Percentiles rank a stretch among this genome's conserved stretches.
Evolutionary conservation across 2,113 vertebrate genomes (phyloP).

Genomic region (Sinocyclocheilus anophthalmus): DNA sequence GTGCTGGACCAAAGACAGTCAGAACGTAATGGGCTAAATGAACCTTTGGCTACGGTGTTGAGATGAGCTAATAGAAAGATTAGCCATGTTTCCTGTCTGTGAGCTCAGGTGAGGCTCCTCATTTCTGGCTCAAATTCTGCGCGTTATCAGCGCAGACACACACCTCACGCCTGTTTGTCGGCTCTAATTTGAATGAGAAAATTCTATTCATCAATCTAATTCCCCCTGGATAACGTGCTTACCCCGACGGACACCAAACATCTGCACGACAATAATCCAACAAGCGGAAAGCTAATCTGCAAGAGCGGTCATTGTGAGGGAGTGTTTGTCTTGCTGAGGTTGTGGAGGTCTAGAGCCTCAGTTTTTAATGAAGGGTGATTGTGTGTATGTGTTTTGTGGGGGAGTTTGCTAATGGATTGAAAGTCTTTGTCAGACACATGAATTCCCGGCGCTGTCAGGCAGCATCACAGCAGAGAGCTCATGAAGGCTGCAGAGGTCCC

Average conservation of each 20-base stretch:
- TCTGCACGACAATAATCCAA: constrained; percentile 70
- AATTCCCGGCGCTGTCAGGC: constrained; percentile 90
- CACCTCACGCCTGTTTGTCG: constrained; percentile 72
- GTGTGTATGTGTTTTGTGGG: constrained; percentile 41
- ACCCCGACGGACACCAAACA: constrained; percentile 76
- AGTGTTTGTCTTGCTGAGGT: background rate
- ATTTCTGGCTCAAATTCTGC: constrained; percentile 45
- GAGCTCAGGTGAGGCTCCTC: constrained; percentile 5
- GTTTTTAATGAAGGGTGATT: constrained; percentile 14
- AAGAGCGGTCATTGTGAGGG: constrained; percentile 26
- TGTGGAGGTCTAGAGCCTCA: background rate
- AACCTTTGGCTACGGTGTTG: background rate
- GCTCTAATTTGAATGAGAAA: constrained; percentile 71
- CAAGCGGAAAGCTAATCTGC: background rate
- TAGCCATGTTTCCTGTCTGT: background rate
- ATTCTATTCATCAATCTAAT: constrained; percentile 73
- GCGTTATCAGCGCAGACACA: constrained; percentile 65
- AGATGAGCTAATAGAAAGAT: constrained; percentile 27
- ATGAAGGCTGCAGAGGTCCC: constrained; percentile 85
- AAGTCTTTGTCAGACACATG: constrained; percentile 82
- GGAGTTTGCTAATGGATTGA: constrained; percentile 83
- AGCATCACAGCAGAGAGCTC: constrained; percentile 83
- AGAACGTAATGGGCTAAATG: background rate
- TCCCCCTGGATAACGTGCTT: constrained; percentile 63
- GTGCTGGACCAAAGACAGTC: constrained; percentile 4